A percentile compares a stretch with the other conserved stretches of the same genome.
Conservation (phyloP, 2,113 vertebrate genomes). For the Hiodon tergisus region DNA sequence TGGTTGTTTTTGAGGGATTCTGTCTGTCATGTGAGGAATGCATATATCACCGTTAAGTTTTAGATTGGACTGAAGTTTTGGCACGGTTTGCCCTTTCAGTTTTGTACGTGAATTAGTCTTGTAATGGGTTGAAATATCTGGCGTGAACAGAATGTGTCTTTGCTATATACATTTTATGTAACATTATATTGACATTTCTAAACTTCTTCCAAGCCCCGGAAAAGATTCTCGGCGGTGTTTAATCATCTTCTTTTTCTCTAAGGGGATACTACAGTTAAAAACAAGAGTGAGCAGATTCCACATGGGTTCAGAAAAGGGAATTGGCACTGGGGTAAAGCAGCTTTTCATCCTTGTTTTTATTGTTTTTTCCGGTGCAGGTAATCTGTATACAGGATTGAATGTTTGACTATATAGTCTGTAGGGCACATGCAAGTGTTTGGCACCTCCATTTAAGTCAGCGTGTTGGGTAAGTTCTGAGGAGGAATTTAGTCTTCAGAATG, state of each 20-base stretch:
- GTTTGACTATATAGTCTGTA: too few species aligned
- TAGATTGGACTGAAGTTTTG: too few species aligned
- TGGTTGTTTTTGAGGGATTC: too few species aligned
- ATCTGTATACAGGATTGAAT: neutral
- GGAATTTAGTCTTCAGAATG: conserved; percentile 19
- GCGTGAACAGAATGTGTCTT: neutral
- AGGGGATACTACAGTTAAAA: conserved; percentile 73
- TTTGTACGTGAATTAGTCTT: neutral
- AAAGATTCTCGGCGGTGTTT: conserved; percentile 42
- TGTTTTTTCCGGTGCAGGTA: neutral
- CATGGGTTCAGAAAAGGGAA: conserved; percentile 76
- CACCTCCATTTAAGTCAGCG: too few species aligned
- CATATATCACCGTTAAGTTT: neutral
- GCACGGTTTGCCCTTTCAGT: neutral
- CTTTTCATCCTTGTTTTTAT: conserved; percentile 54
- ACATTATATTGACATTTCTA: conserved; percentile 1
- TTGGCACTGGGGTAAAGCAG: conserved; percentile 75
- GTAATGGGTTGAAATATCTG: neutral
- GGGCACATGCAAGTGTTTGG: too few species aligned
- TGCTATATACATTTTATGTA: neutral
- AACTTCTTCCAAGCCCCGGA: conserved; percentile 13
- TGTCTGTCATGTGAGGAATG: neutral
- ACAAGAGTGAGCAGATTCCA: conserved; percentile 70
- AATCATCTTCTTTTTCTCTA: conserved; percentile 66
- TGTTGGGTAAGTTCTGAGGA: too few species aligned